Evolutionary conservation across 30 jellyfish, hydroid and myxozoan genomes (phyloP), one percentile per base, ranked within the genome.

Genomic region (Catostylus mosaicus): DNA sequence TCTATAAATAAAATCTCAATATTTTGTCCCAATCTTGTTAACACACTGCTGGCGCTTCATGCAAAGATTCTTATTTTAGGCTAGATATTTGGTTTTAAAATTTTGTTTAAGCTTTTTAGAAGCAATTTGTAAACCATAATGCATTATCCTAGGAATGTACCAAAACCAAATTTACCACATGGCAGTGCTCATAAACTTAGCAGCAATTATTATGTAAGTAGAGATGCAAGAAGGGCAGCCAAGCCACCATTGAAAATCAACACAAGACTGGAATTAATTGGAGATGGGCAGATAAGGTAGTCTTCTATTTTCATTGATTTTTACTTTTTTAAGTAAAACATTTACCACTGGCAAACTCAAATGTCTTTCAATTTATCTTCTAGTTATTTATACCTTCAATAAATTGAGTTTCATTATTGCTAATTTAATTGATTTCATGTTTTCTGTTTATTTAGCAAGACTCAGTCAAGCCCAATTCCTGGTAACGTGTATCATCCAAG

Each of bases 141-240:
- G 54, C 33, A 35, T 56, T 57, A 9, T 33, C 22, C 24, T 26
- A 89, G 97, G 87, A 59, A 66, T 2, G 45, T 61, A n/a, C 91
- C 93, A 30, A 73, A 73, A 19, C 96, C 97, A 0, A 90, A 67
- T 38, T 81, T 90, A 1, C 95, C 95, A 9, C 18, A 24, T 52
- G 97, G 97, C 6, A 71, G n/a, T 22, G 97, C 97, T 30, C 96
- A 83, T 50, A 84, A 78, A 75, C 92, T 90, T 30, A 80, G 91
- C 36, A 68, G 57, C 76, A 89, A 89, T 64, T 89, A 89, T 69
- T 89, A 89, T 47, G 52, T 38, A 27, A 89, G 83, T 30, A 90
- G 97, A n/a, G 97, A 89, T 43, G 37, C 63, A 18, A 70, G 97
- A 69, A 50, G 95, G 6, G 90, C 77, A 0, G 91, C 48, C 0